Evolutionary conservation across 2,888 invertebrate genomes (phyloP).

Genomic region (Mesodorylaimus sp.): DNA sequence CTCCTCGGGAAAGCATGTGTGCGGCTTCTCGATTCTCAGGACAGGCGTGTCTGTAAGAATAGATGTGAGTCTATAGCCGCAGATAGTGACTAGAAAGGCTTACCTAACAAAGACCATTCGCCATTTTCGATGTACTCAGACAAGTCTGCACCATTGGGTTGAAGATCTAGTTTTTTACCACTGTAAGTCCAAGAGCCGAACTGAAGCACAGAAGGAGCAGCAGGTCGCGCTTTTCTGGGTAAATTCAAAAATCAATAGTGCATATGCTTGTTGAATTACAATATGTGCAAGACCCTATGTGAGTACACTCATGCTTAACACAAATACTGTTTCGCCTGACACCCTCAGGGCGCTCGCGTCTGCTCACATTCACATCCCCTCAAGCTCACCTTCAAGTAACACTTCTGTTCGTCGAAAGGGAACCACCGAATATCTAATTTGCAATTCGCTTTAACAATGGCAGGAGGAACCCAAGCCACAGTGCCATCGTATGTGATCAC

Average conservation of each 20-base stretch:
- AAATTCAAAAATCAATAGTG: too few species aligned
- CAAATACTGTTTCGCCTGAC: too few species aligned
- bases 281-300: too few species aligned
- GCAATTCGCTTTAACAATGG: constrained; percentile 96
- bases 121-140: constrained; percentile 95
- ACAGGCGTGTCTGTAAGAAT: constrained; percentile 29
- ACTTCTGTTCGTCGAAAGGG: constrained; percentile 94
- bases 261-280: too few species aligned
- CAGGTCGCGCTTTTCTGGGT: too few species aligned
- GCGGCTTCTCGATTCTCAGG: constrained; percentile 25
- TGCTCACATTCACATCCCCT: too few species aligned
- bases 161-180: constrained; percentile 66
- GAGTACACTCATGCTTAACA: too few species aligned
- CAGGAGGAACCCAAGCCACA: constrained; percentile 31
- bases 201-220: too few species aligned
- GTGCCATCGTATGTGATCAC: constrained; percentile 30
- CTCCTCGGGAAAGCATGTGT: constrained; percentile 71
- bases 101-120: constrained; percentile 70
- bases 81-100: neutral
- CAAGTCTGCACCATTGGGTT: constrained; percentile 87
- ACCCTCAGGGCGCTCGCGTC: too few species aligned
- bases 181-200: constrained; percentile 99
- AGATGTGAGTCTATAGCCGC: neutral
- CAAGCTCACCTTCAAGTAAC: too few species aligned
- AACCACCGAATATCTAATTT: constrained; percentile 99